These are phyloP conservation scores for Ceratina japonica DNA, from an alignment of 1,140 invertebrate species.

Conservation along the genomic window DNA sequence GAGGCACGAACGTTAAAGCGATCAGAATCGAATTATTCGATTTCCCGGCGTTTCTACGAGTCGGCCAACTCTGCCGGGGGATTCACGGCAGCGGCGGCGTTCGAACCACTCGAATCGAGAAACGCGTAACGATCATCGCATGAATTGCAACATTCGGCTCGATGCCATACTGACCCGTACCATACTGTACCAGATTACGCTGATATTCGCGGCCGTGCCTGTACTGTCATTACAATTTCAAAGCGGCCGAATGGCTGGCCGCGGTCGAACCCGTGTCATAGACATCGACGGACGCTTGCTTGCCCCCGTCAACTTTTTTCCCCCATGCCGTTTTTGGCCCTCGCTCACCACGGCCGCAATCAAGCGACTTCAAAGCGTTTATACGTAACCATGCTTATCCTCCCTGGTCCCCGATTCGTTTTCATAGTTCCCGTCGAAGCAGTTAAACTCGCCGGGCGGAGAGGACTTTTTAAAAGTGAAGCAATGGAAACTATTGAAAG, in stretches of 20 bases:
- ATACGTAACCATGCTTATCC: too few relatives aligned
- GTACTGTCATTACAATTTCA: constrained; percentile 41
- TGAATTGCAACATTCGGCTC: constrained; percentile 43
- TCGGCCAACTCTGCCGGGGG: constrained; percentile 23
- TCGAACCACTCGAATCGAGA: constrained; percentile 36
- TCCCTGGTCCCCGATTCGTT: not conserved
- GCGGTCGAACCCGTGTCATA: constrained; percentile 6
- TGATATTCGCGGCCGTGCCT: constrained; percentile 12
- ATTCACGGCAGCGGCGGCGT: constrained; percentile 3
- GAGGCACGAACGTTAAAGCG: constrained; percentile 57
- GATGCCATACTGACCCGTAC: constrained; percentile 12
- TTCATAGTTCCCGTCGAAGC: not conserved
- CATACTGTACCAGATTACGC: constrained; percentile 36
- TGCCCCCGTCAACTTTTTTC: constrained; percentile 18
- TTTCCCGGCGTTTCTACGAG: constrained; percentile 50
- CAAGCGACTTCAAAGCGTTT: constrained; percentile 35
- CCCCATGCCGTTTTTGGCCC: not conserved
- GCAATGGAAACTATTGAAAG: not conserved
- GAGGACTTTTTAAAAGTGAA: too few relatives aligned
- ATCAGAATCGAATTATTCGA: constrained; percentile 65
- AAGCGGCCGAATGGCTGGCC: constrained; percentile 25
- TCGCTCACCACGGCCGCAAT: constrained; percentile 28
- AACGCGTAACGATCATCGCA: constrained; percentile 59
- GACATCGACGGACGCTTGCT: not conserved
- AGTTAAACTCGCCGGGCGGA: not conserved